A percentile compares a stretch with the other conserved stretches of the same genome.
These are phyloP conservation scores for Procambarus clarkii DNA, from an alignment of 1,140 invertebrate genomes.

Conservation along the genomic window DNA sequence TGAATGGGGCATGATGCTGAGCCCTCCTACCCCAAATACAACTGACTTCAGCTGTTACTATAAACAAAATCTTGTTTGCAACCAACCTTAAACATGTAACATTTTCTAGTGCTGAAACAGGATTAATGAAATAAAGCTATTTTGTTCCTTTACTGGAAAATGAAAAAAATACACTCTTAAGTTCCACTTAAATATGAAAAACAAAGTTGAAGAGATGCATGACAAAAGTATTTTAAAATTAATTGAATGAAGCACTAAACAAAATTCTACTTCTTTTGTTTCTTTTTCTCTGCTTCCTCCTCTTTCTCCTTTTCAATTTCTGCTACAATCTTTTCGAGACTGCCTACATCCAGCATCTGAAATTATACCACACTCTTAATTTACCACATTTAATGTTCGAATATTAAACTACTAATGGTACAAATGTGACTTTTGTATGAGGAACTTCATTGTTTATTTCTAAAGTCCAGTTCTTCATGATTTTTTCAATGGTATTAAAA, in stretches of 20 bases:
- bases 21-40: too few species aligned
- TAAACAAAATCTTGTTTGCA: too few species aligned
- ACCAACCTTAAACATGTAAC: too few species aligned
- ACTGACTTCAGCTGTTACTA: too few species aligned
- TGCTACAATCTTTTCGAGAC: constrained; percentile 93
- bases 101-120: too few species aligned
- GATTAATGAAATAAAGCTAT: constrained; percentile 1
- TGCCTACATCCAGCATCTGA: constrained; percentile 92
- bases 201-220: not conserved
- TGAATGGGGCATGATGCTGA: too few species aligned
- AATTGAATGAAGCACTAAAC: not conserved
- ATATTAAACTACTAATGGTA: too few species aligned
- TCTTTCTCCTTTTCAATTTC: constrained; percentile 98
- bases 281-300: constrained; percentile 98
- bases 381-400: too few species aligned
- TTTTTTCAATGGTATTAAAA: too few species aligned
- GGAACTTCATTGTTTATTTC: too few species aligned
- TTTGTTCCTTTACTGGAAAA: constrained; percentile 20
- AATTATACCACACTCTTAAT: not conserved
- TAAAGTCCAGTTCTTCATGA: too few species aligned
- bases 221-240: constrained; percentile 14
- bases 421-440: too few species aligned
- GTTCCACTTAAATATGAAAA: constrained; percentile 4
- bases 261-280: constrained; percentile 86
- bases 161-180: not conserved